A percentile compares a stretch with the other conserved stretches of the same genome.
Conservation (phyloP, 2,113 vertebrate genomes). For the Corynorhinus townsendii region DNA sequence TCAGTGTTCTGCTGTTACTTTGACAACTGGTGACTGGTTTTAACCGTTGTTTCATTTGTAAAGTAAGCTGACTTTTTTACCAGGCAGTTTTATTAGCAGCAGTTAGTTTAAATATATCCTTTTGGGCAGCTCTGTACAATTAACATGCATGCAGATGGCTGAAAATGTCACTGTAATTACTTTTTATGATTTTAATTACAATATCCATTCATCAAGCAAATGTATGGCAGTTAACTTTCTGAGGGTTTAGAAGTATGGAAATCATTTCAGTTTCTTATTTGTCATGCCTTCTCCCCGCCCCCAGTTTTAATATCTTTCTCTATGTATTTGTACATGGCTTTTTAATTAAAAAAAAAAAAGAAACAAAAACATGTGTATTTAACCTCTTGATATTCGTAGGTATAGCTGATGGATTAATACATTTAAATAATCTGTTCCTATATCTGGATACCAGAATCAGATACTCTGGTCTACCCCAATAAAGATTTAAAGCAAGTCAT, state of each 20-base stretch:
- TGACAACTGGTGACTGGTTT: constrained; percentile 65
- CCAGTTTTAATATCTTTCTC: neutral
- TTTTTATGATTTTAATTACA: constrained; percentile 61
- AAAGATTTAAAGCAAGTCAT: neutral
- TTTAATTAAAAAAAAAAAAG: neutral
- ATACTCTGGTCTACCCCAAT: neutral
- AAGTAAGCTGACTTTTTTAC: constrained; percentile 57
- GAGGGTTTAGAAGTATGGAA: neutral
- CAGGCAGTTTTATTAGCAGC: constrained; percentile 53
- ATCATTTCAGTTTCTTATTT: constrained; percentile 20
- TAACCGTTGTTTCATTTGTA: constrained; percentile 63
- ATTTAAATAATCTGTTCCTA: neutral
- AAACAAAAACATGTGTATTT: neutral
- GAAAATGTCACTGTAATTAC: constrained; percentile 56
- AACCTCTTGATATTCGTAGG: neutral
- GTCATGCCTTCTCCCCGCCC: neutral
- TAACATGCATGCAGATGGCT: constrained; percentile 24
- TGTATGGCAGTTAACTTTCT: constrained; percentile 13
- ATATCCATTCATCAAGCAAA: constrained; percentile 51
- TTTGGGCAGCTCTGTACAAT: neutral
- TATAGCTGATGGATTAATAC: neutral
- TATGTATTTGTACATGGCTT: neutral
- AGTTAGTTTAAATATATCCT: constrained; percentile 64
- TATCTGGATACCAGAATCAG: neutral
- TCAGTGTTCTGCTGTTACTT: constrained; percentile 40